Evolutionary conservation across 2,888 invertebrate genomes (phyloP), one percentile per base, ranked within the genome.

Genomic region (Tigriopus californicus): DNA sequence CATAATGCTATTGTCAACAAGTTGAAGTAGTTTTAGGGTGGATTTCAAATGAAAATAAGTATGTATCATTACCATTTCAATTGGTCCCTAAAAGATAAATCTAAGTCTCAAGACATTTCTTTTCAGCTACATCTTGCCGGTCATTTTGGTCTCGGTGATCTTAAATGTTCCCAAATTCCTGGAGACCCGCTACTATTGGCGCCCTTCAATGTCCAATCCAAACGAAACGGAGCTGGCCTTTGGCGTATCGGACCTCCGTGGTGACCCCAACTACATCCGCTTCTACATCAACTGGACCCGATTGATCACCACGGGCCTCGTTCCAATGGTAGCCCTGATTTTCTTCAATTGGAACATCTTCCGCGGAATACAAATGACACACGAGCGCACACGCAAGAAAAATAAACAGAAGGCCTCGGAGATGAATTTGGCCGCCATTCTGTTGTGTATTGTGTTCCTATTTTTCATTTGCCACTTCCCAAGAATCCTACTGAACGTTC

Each of bases 201-300:
- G 18, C 6, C 25, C 56, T 5, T n/a, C 46, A 13, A 12, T 11
- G n/a, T 41, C 54, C 6, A 24, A 46, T 5, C 46, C 42, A 13
- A 15, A 18, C 3, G n/a, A 56, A 42, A 24, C 18, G 5, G 44
- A 41, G 1, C 20, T 25, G n/a, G 20, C 44, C 13, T 44, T 56
- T 8, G 46, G 15, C 20, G 46, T 46, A 20, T 24, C 56, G 12
- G 56, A 41, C 11, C 33, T 56, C 1, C 56, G 56, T 22, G 44
- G 46, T 3, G 46, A 56, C n/a, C 56, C 56, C 4, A 25, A 56
- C 44, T 56, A 56, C 46, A 56, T 56, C 33, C 56, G 46, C n/a
- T 56, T 56, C n/a, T 56, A 56, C 44, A 56, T 56, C 46, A 56
- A 56, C 44, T 56, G 56, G 56, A 56, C 56, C 13, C 20, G 56